These are phyloP conservation scores for Lophius piscatorius DNA, from an alignment of 2,113 vertebrate species.

Conservation along the genomic window DNA sequence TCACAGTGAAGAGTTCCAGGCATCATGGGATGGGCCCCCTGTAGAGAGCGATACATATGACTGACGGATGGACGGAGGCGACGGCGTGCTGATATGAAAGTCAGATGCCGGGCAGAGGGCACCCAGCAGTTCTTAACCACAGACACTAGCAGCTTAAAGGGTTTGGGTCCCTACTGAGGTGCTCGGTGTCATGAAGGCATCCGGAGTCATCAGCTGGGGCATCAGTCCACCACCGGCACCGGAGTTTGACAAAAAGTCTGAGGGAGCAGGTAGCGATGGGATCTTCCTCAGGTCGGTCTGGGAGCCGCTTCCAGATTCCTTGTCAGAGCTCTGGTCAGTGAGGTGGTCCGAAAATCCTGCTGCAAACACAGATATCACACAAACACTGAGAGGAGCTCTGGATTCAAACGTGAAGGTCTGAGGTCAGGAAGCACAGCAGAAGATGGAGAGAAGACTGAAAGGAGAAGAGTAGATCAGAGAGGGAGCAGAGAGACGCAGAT, in stretches of 20 bases:
- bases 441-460: too few species aligned
- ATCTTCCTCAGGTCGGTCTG: constrained; percentile 89
- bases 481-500: too few species aligned
- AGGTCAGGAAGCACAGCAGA: neutral
- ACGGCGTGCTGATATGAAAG: neutral
- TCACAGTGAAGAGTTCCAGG: too few species aligned
- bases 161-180: constrained; percentile 84
- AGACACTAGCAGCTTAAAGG: neutral
- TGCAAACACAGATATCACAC: neutral
- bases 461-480: too few species aligned
- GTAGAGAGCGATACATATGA: too few species aligned
- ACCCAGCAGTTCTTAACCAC: neutral
- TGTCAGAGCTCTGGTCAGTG: constrained; percentile 87
- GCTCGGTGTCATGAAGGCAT: constrained; percentile 97
- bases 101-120: too few species aligned
- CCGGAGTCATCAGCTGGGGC: constrained; percentile 96
- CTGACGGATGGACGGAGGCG: too few species aligned
- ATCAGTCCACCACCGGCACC: constrained; percentile 77
- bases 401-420: neutral
- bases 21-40: too few species aligned
- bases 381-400: neutral
- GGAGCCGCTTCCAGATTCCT: constrained; percentile 85
- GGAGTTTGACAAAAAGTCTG: constrained; percentile 87
- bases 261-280: constrained; percentile 85
- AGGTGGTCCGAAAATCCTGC: constrained; percentile 87